Evolutionary conservation across 2,888 invertebrate species (phyloP), one percentile per base, ranked within the genome.

Genomic region (Tenodera sinensis): DNA sequence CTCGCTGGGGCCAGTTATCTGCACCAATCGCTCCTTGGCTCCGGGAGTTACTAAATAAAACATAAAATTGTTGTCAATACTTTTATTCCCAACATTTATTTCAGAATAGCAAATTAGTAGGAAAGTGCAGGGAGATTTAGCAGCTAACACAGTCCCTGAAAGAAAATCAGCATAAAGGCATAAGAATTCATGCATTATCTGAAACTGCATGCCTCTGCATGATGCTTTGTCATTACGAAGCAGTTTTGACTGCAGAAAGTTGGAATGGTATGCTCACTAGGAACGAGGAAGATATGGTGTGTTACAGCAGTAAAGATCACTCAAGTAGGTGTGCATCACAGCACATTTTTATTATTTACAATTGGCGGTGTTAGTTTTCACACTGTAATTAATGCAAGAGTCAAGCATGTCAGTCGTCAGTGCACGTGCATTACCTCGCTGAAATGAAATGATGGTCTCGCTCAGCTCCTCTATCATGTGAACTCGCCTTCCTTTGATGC

Each of bases 401-500:
- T 71, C 54, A 71, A 71, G 54, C 54, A 71, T 71, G 54, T 71
- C 25, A 71, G 25, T 71, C 54, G 54, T 25, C 71, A 85, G 81
- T 83, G 84, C 47, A 83, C 71, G 82, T 85, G 81, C 88, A 27
- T 96, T 98, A 98, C 98, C 98, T 98, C 98, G 96, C 96, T 99
- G 98, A 96, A 99, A 99, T 94, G 98, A 98, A 95, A 99, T 98
- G 94, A 99, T 98, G 93, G 98, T 98, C 95, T 98, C 98, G 95
- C 98, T 98, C 94, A 99, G 96, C 95, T 98, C 98, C 95, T 99
- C 99, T 94, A 99, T 99, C 97, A 98, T 98, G 95, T 98, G 98
- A 94, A 99, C 98, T 94, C 99, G 96, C 93, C 98, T 96, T 94
- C 99, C 99, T 95, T 98, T 98, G 96, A 98, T 98, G 95, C 98